Evolutionary conservation across 2,888 invertebrate genomes (phyloP).

Genomic region (Neoitamus cyanurus): DNA sequence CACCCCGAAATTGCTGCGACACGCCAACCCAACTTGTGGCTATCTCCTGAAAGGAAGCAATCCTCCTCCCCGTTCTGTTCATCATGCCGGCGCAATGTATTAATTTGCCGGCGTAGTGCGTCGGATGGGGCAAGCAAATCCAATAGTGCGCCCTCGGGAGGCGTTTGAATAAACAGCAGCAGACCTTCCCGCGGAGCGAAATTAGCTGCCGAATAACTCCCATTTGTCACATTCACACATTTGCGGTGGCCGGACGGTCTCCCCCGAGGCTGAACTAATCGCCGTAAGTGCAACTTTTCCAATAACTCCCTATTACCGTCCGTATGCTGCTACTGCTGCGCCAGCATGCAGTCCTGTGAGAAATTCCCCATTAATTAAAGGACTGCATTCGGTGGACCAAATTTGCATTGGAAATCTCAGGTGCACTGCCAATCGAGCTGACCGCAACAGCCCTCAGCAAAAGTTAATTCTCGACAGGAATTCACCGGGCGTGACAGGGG

Average conservation of each 20-base stretch:
- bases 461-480: neutral
- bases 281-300: conserved; percentile 28
- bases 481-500: neutral
- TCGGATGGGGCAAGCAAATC: neutral
- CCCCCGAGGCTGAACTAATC: neutral
- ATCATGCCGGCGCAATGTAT: neutral
- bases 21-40: neutral
- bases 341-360: neutral
- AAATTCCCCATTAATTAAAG: conserved; percentile 18
- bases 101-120: neutral
- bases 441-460: neutral
- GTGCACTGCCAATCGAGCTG: neutral
- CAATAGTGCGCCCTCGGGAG: neutral
- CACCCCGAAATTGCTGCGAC: neutral
- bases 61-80: neutral
- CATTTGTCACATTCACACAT: conserved; percentile 29
- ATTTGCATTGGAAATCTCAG: conserved; percentile 32
- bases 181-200: neutral
- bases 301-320: conserved; percentile 22
- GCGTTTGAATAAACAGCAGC: neutral
- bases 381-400: neutral
- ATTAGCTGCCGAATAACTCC: neutral
- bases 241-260: neutral
- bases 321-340: neutral
- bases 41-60: neutral